Base-by-base conservation (phyloP, 2,888 invertebrate genomes). In the Dryobotodes eremita region DNA sequence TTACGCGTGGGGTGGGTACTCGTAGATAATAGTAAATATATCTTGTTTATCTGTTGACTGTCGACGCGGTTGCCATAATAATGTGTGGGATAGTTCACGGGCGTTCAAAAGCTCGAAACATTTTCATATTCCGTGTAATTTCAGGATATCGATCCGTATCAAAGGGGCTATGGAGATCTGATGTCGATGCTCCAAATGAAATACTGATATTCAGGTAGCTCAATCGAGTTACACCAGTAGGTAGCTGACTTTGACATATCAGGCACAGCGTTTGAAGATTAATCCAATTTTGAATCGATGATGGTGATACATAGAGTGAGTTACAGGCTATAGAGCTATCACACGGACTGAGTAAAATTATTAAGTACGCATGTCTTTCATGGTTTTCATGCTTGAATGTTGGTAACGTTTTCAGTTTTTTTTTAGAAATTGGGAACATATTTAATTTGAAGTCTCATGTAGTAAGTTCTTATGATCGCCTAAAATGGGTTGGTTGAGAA, bases 211-310 rank as follows among this genome's bases (percentile, higher is more conserved):
- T 71, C 55, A 55, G 48, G 26, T 46, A 57, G 15, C 10, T 3
- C 48, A 64, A 79, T 79, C 17, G n/a, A 57, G 42, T 71, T 79
- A 79, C 55, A 36, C 46, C 59, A 26, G 23, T 48, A 48, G 26
- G 26, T 20, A n/a, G 57, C 23, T 77, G 61, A 36, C 23, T 71
- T 15, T 31, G 55, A 79, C 57, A 57, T 48, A 48, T 79, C 17
- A 23, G 15, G 79, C 53, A 23, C 23, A 71, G 78, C 42, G 62
- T 64, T 71, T 42, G 71, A 79, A 72, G 72, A 57, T 61, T 64
- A 71, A 79, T 79, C 48, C 55, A 42, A 79, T 78, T 70, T 55
- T 64, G 72, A 50, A 50, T 62, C 59, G 23, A 62, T 62, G 48
- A 72, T 79, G 48, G 26, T 31, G 53, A 48, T 62, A 71, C 62